These are phyloP conservation scores for Abramis brama DNA, from an alignment of 2,113 vertebrate species.

Conservation along the genomic window DNA sequence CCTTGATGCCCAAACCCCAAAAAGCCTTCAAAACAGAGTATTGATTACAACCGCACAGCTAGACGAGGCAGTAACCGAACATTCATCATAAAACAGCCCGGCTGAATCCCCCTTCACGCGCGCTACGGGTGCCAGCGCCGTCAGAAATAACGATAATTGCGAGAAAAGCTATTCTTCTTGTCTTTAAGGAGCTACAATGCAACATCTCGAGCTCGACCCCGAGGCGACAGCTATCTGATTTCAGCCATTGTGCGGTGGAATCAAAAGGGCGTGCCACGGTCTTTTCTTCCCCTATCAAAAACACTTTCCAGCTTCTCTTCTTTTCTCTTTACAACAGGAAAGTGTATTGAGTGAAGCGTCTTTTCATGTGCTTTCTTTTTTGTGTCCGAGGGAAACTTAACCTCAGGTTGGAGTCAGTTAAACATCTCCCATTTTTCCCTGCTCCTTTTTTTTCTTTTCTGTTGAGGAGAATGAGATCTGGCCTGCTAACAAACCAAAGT, in stretches of 20 bases:
- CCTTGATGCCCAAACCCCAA: slow-evolving; percentile 1
- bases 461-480: slow-evolving; percentile 16
- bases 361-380: slow-evolving; percentile 42
- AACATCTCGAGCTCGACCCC: slow-evolving; percentile 57
- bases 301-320: slow-evolving; percentile 71
- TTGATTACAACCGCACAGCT: neutral
- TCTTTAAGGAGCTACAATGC: slow-evolving; percentile 67
- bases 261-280: slow-evolving; percentile 74
- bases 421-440: slow-evolving; percentile 22
- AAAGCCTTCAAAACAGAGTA: neutral
- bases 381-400: slow-evolving; percentile 54
- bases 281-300: slow-evolving; percentile 76
- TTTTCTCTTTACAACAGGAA: slow-evolving; percentile 65
- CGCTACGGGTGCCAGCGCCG: neutral
- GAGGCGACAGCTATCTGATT: slow-evolving; percentile 66
- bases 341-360: slow-evolving; percentile 63
- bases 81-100: neutral
- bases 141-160: slow-evolving; percentile 55
- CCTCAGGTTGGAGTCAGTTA: slow-evolving; percentile 49
- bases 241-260: slow-evolving; percentile 71
- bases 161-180: slow-evolving; percentile 60
- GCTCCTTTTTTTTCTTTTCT: slow-evolving; percentile 12
- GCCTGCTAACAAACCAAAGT: slow-evolving; percentile 11
- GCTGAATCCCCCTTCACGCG: neutral
- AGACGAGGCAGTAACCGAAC: neutral